Percentiles rank a stretch among this genome's conserved stretches.
These are phyloP conservation scores for Dusona sp. DNA, from an alignment of 2,888 invertebrate genomes.

Conservation along the genomic window DNA sequence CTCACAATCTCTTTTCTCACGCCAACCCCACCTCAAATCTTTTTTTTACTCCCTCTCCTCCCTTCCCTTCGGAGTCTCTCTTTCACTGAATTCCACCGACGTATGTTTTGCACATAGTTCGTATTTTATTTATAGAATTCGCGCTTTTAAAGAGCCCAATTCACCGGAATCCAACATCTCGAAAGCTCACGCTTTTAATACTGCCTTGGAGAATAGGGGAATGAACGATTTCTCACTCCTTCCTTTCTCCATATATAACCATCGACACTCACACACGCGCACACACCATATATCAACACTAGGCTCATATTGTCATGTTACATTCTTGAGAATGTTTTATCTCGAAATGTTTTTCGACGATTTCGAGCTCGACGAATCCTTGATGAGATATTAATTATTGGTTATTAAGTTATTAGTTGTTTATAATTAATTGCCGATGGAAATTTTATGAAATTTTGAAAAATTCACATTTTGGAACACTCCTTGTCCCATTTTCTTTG, in stretches of 20 bases:
- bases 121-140: slow-evolving; percentile 78
- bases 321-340: neutral
- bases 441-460: too few relatives aligned
- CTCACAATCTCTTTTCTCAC: neutral
- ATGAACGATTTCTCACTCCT: slow-evolving; percentile 9
- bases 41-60: neutral
- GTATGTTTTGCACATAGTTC: slow-evolving; percentile 62
- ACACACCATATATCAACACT: neutral
- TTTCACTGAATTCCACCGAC: slow-evolving; percentile 25
- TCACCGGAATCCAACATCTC: slow-evolving; percentile 57
- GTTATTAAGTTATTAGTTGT: neutral
- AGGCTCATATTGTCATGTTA: neutral
- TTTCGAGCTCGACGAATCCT: neutral
- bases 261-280: slow-evolving; percentile 14
- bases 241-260: neutral
- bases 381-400: neutral
- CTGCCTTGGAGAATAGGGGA: neutral
- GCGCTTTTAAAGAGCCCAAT: slow-evolving; percentile 72
- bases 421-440: neutral
- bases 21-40: neutral
- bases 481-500: neutral
- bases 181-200: slow-evolving; percentile 16
- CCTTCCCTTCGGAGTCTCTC: neutral
- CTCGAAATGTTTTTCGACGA: neutral
- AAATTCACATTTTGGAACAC: neutral